A percentile compares a stretch with the other conserved stretches of the same genome.
These are phyloP conservation scores for Drosophila punjabiensis DNA, from an alignment of 1,140 invertebrate genomes.

Conservation along the genomic window DNA sequence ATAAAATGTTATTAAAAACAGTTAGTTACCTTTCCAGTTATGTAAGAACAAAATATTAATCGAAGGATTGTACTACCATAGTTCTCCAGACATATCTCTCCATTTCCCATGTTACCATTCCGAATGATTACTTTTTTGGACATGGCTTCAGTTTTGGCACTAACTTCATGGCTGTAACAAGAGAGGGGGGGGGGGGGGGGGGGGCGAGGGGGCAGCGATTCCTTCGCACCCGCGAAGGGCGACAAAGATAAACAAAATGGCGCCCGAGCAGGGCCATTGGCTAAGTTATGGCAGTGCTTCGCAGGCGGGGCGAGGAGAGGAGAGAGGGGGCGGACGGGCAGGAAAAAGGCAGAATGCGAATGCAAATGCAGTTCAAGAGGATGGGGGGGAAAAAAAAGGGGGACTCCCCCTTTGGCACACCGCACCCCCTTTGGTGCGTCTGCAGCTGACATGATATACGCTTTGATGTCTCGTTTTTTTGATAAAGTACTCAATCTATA, in stretches of 20 bases:
- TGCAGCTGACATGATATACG: conserved; percentile 81
- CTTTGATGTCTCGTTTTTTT: conserved; percentile 83
- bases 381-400: background rate
- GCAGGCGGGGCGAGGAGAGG: background rate
- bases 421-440: conserved; percentile 44
- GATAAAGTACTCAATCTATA: conserved; percentile 83
- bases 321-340: background rate
- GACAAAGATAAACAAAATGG: conserved; percentile 83
- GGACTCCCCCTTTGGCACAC: background rate
- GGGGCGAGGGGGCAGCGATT: background rate
- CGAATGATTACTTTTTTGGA: background rate
- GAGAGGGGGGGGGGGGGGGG: background rate
- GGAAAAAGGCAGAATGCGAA: conserved; percentile 41
- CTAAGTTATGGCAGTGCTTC: conserved; percentile 73
- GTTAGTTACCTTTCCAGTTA: too few relatives aligned
- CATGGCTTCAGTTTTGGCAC: background rate
- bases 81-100: background rate
- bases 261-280: conserved; percentile 62
- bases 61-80: too few relatives aligned
- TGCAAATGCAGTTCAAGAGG: conserved; percentile 17
- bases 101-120: background rate
- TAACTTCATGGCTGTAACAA: background rate
- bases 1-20: background rate
- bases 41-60: too few relatives aligned
- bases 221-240: conserved; percentile 49